A percentile compares a stretch with the other conserved stretches of the same genome.
Evolutionary conservation across 1,140 invertebrate species (phyloP).

Genomic region (Mizuhopecten yessoensis): DNA sequence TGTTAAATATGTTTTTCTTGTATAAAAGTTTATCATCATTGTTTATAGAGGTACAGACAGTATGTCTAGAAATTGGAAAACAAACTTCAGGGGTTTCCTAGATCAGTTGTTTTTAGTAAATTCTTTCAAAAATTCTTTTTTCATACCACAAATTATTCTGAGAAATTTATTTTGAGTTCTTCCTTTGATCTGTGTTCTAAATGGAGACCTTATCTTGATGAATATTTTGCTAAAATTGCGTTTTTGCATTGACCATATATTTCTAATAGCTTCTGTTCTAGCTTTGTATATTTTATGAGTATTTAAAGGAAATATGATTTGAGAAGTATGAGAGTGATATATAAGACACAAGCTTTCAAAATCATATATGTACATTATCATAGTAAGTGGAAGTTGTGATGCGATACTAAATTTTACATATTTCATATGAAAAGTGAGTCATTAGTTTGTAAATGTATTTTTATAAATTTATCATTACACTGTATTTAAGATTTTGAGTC

Average conservation of each 20-base stretch:
- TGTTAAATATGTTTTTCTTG: too few relatives aligned
- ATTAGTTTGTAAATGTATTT: conserved; percentile 40
- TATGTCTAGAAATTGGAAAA: too few relatives aligned
- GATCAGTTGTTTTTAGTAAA: too few relatives aligned
- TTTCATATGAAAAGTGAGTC: not conserved
- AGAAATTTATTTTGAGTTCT: too few relatives aligned
- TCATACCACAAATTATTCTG: too few relatives aligned
- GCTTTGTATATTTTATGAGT: too few relatives aligned
- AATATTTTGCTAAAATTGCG: too few relatives aligned
- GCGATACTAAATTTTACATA: not conserved
- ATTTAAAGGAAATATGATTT: not conserved
- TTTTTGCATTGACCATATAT: not conserved
- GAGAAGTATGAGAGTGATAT: not conserved
- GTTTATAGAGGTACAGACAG: too few relatives aligned
- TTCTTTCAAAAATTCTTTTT: too few relatives aligned
- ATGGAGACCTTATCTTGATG: not conserved
- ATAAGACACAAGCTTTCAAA: not conserved
- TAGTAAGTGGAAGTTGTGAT: not conserved
- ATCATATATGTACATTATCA: not conserved
- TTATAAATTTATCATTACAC: conserved; percentile 20
- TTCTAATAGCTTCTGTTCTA: not conserved
- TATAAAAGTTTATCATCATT: too few relatives aligned
- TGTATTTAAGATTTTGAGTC: conserved; percentile 21
- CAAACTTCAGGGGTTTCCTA: too few relatives aligned
- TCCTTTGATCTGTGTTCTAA: too few relatives aligned